Evolutionary conservation across 2,888 invertebrate species (phyloP), one percentile per base, ranked within the genome.

Genomic region (Thereva unica): DNA sequence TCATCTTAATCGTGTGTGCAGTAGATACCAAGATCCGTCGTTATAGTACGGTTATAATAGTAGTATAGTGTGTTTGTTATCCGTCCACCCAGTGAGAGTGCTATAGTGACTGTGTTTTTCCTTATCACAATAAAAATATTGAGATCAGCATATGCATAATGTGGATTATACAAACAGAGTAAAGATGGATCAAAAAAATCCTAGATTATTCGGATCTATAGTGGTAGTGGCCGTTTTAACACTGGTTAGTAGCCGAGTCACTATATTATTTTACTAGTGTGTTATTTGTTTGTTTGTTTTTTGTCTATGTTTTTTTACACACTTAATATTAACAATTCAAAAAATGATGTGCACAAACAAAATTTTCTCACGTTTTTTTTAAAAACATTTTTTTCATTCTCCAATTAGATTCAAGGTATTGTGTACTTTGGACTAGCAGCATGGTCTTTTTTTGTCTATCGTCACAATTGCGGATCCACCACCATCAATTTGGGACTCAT

Each of bases 341-440:
- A 42, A 42, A 23, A 23, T 23, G 23, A 23, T 23, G 23, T 23
- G 23, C 23, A 23, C 23, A 23, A 23, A n/a, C n/a, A n/a, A 23
- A 23, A 23, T 23, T 23, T 23, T 23, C 23, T 23, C 23, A 23
- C 23, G 23, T 23, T 23, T 23, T 23, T n/a, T 23, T 23, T 23
- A 23, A 23, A 23, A 1, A 23, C 2, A 2, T 23, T 23, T 23
- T 23, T 2, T 23, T 23, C 23, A 23, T 23, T 23, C 23, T 23
- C 23, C 23, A 23, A 23, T 23, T 61, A 80, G 79, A 71, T 73
- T 7, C 76, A 80, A 74, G 79, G 79, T 38, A 53, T 71, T 44
- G 49, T 70, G 4, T 79, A 78, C 67, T 65, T 78, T 52, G 77
- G 74, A n/a, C 71, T 78, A 12, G 65, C 77, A 35, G 69, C 77